These are phyloP conservation scores for Phalangium opilio DNA, from an alignment of 2,888 invertebrate genomes.

Conservation along the genomic window DNA sequence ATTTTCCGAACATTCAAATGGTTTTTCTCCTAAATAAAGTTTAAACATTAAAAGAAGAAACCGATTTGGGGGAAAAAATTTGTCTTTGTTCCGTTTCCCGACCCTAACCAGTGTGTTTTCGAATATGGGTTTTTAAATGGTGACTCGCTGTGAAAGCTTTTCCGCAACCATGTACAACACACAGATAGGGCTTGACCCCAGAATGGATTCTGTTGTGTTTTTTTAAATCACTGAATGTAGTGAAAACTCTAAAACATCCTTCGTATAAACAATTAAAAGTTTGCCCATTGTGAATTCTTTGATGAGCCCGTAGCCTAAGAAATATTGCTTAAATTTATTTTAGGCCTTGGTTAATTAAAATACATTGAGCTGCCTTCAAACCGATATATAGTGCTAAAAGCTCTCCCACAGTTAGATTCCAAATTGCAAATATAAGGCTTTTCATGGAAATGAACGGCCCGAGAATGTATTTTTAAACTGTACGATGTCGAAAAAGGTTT, in stretches of 20 bases:
- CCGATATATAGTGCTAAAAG: too few relatives aligned
- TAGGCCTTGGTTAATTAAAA: too few relatives aligned
- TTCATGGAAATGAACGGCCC: too few relatives aligned
- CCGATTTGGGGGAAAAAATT: too few relatives aligned
- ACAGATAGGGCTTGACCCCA: constrained; percentile 40
- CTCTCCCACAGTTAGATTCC: too few relatives aligned
- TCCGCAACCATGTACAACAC: constrained; percentile 51
- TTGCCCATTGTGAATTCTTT: constrained; percentile 80
- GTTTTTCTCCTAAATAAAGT: constrained; percentile 27
- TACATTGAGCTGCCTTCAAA: too few relatives aligned
- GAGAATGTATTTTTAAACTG: too few relatives aligned
- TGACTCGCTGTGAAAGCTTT: constrained; percentile 88
- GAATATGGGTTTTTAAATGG: constrained; percentile 68
- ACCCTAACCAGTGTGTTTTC: constrained; percentile 21
- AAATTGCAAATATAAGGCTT: too few relatives aligned
- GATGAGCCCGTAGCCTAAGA: constrained; percentile 63
- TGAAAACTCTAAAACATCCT: constrained; percentile 78
- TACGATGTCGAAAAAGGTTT: too few relatives aligned
- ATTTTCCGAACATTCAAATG: constrained; percentile 53
- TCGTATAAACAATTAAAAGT: constrained; percentile 77
- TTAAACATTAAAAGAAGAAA: too few relatives aligned
- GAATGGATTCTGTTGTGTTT: constrained; percentile 78
- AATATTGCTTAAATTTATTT: too few relatives aligned
- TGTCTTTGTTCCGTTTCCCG: not conserved
- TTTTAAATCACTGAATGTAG: constrained; percentile 81